Conservation (phyloP, 2,113 vertebrate genomes). For the Lipotes vexillifer region DNA sequence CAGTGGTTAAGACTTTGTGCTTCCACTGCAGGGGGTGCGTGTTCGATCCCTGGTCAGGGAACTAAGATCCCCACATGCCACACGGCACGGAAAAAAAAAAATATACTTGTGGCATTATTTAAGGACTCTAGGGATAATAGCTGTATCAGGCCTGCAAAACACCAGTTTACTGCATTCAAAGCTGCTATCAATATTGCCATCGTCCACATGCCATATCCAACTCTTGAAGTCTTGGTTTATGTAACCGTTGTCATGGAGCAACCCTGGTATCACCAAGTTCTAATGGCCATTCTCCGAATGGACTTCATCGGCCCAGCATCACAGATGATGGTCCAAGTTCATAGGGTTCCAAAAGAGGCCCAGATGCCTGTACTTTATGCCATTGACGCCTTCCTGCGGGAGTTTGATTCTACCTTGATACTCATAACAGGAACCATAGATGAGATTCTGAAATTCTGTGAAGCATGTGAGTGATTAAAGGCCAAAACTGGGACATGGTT, state of each 20-base stretch:
- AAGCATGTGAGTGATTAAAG: neutral
- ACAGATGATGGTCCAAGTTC: neutral
- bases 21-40: neutral
- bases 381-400: neutral
- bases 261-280: neutral
- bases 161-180: neutral
- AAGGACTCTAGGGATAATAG: neutral
- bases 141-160: neutral
- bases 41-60: neutral
- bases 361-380: neutral
- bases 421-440: neutral
- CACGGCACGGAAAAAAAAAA: neutral
- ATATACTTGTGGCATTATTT: neutral
- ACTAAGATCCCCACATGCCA: neutral
- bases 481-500: neutral
- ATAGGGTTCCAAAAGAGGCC: neutral
- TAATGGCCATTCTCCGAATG: neutral
- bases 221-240: neutral
- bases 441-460: neutral
- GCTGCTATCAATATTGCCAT: neutral
- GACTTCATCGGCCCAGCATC: no score
- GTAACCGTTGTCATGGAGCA: fast-evolving
- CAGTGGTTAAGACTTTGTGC: neutral
- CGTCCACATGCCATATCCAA: neutral
- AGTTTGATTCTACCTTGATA: neutral